Percentiles rank a stretch among this genome's conserved stretches.
Evolutionary conservation across 2,888 invertebrate genomes (phyloP).

Genomic region (Uropetala carovei): DNA sequence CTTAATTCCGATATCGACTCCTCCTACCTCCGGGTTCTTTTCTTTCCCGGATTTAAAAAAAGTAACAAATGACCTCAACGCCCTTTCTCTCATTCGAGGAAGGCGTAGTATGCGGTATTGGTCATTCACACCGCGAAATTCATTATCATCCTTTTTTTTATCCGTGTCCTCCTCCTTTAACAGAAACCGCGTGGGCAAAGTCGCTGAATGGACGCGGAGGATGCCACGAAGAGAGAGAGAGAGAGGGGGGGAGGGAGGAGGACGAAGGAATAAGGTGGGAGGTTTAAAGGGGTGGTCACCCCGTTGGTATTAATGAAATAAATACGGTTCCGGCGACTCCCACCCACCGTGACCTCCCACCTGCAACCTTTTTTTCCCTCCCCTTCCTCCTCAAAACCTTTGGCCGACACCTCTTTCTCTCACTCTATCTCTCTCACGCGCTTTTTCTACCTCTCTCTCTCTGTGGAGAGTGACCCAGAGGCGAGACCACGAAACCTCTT

Average conservation of each 20-base stretch:
- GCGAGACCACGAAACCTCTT: background rate
- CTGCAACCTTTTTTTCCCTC: no score
- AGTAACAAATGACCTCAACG: conserved; percentile 43
- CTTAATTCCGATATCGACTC: conserved; percentile 9
- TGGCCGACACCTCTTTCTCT: background rate
- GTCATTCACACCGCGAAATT: conserved; percentile 36
- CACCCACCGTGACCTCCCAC: conserved; percentile 27
- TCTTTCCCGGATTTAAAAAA: background rate
- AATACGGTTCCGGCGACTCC: conserved; percentile 7
- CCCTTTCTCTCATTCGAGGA: conserved; percentile 1
- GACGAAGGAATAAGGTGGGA: no score
- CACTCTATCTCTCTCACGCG: background rate
- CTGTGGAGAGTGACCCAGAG: conserved; percentile 14
- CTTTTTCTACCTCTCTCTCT: background rate
- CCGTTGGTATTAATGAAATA: conserved; percentile 51
- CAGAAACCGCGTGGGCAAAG: background rate
- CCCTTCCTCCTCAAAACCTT: background rate
- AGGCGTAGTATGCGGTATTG: conserved; percentile 38
- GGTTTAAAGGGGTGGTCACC: conserved; percentile 36
- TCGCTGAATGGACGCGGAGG: background rate
- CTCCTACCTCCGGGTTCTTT: background rate
- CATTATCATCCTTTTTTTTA: conserved; percentile 7
- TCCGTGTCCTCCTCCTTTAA: background rate
- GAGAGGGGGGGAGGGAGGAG: background rate
- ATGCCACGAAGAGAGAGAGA: background rate